These are phyloP conservation scores for Amphilophus citrinellus DNA, from an alignment of 2,113 vertebrate genomes.

Conservation along the genomic window DNA sequence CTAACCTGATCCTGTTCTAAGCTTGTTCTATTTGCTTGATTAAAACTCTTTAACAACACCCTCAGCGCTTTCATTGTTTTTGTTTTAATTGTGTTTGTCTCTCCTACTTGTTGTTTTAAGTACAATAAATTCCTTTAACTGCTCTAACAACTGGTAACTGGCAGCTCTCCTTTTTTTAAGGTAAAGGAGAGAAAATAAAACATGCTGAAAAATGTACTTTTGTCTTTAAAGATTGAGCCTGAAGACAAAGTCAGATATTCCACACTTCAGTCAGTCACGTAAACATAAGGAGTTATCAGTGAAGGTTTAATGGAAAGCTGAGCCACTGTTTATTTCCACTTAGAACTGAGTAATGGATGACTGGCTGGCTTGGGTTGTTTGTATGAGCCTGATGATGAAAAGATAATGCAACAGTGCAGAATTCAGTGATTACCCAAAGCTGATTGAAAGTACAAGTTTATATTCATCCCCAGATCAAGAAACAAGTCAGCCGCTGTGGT, in stretches of 20 bases:
- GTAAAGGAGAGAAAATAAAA: background rate
- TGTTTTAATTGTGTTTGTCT: slow-evolving; percentile 43
- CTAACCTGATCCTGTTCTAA: slow-evolving; percentile 70
- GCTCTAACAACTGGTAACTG: slow-evolving; percentile 38
- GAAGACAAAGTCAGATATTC: slow-evolving; percentile 1
- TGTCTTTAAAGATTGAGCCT: background rate
- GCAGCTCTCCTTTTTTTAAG: background rate
- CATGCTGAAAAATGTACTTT: background rate
- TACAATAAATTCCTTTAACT: slow-evolving; percentile 21
- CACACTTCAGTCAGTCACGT: background rate
- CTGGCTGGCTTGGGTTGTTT: background rate
- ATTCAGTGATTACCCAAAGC: background rate
- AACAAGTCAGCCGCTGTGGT: background rate
- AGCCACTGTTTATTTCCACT: slow-evolving; percentile 26
- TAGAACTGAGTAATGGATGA: slow-evolving; percentile 25
- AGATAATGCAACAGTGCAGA: background rate
- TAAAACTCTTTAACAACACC: slow-evolving; percentile 81
- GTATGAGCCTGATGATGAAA: slow-evolving; percentile 1
- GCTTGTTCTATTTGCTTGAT: slow-evolving; percentile 71
- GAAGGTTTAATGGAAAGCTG: slow-evolving; percentile 14
- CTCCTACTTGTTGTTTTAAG: slow-evolving; percentile 14
- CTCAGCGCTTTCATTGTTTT: slow-evolving; percentile 39
- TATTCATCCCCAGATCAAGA: background rate
- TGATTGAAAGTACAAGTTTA: background rate
- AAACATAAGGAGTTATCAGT: background rate